phyloP scores from a whole-genome alignment of 2,797 vertebrate species.

The Parambassis ranga region DNA sequence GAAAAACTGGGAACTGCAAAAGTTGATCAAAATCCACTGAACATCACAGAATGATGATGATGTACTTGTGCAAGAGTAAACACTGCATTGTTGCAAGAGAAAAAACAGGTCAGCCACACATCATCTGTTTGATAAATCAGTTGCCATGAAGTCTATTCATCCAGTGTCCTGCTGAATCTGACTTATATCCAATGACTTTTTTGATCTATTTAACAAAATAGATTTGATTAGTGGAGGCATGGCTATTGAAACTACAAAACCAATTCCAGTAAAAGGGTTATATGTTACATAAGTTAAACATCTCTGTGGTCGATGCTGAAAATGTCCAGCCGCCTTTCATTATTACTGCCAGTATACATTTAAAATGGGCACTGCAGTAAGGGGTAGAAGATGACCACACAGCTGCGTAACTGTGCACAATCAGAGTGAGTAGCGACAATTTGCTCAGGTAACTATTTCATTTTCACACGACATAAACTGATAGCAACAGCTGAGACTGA shows the following conservation, averaged over 20 bases:
- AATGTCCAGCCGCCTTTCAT: conserved; percentile 30
- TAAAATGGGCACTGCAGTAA: conserved; percentile 34
- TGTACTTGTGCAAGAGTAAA: neutral
- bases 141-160: conserved; percentile 42
- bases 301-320: conserved; percentile 25
- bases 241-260: neutral
- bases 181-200: conserved; percentile 30
- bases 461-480: conserved; percentile 67
- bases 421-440: conserved; percentile 52
- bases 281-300: conserved; percentile 3
- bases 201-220: conserved; percentile 34
- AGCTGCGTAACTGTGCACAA: conserved; percentile 55
- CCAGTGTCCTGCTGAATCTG: conserved; percentile 29
- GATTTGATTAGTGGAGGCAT: neutral
- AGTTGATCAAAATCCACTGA: conserved; percentile 18
- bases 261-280: neutral
- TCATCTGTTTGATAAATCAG: conserved; percentile 59
- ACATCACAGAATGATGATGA: conserved; percentile 16
- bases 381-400: conserved; percentile 27
- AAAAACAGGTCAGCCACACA: conserved; percentile 56
- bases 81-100: conserved; percentile 27
- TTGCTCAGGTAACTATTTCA: conserved; percentile 68
- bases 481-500: conserved; percentile 74
- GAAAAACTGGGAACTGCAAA: conserved; percentile 2
- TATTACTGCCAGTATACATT: conserved; percentile 32